Evolutionary conservation across 2,797 vertebrate species (phyloP).

Genomic region (Dermochelys coriacea): DNA sequence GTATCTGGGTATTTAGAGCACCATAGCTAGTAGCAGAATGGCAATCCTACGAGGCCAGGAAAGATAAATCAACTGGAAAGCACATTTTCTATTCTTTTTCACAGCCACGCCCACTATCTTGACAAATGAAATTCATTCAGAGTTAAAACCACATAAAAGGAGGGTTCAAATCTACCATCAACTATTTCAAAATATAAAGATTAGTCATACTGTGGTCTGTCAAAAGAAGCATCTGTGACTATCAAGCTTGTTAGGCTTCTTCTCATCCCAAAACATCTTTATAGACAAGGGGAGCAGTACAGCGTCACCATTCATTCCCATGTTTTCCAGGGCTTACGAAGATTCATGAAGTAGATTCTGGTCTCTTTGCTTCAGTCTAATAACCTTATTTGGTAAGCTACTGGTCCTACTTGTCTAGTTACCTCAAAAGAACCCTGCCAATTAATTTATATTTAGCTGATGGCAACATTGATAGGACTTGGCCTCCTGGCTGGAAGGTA

Average conservation of each 20-base stretch:
- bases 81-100: neutral
- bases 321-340: neutral
- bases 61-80: neutral
- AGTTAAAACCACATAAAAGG: neutral
- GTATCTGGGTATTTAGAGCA: neutral
- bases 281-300: neutral
- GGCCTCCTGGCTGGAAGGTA: neutral
- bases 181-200: neutral
- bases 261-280: no score
- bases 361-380: neutral
- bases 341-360: neutral
- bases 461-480: neutral
- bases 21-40: neutral
- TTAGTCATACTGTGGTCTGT: neutral
- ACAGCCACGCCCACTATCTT: neutral
- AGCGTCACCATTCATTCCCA: neutral
- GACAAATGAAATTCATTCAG: neutral
- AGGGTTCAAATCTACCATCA: neutral
- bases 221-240: neutral
- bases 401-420: neutral
- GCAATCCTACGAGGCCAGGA: slow-evolving; percentile 4
- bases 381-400: neutral
- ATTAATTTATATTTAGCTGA: neutral
- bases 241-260: neutral
- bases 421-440: neutral